Evolutionary conservation across 2,113 vertebrate genomes (phyloP).

Genomic region (Leptodactylus fuscus): DNA sequence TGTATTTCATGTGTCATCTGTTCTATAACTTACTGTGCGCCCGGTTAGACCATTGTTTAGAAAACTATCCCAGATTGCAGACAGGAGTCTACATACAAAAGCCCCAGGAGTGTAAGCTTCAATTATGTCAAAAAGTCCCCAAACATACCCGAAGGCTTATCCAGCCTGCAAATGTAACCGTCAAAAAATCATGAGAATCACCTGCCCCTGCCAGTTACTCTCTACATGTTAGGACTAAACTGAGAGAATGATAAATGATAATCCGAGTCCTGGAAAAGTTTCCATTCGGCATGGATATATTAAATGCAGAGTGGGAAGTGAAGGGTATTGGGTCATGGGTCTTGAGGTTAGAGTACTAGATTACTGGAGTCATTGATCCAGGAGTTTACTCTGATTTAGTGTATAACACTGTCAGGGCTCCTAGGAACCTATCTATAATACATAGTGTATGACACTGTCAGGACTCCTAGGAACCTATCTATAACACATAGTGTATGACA

Average conservation of each 20-base stretch:
- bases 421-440: too few species aligned
- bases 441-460: too few species aligned
- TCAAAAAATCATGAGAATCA: not conserved
- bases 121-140: not conserved
- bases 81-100: not conserved
- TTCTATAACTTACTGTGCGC: not conserved
- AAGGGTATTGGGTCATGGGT: too few species aligned
- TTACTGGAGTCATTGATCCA: too few species aligned
- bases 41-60: not conserved
- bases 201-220: not conserved
- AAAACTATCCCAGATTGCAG: not conserved
- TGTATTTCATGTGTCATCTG: not conserved
- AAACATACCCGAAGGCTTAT: not conserved
- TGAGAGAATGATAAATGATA: not conserved
- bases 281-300: too few species aligned
- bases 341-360: too few species aligned
- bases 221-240: not conserved
- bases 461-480: too few species aligned
- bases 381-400: too few species aligned
- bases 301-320: too few species aligned
- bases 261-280: too few species aligned
- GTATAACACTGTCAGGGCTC: too few species aligned
- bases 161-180: not conserved
- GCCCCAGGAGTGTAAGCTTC: not conserved
- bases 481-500: too few species aligned